Base-by-base conservation (phyloP, 2,113 vertebrate species). In the Engraulis encrasicolus region DNA sequence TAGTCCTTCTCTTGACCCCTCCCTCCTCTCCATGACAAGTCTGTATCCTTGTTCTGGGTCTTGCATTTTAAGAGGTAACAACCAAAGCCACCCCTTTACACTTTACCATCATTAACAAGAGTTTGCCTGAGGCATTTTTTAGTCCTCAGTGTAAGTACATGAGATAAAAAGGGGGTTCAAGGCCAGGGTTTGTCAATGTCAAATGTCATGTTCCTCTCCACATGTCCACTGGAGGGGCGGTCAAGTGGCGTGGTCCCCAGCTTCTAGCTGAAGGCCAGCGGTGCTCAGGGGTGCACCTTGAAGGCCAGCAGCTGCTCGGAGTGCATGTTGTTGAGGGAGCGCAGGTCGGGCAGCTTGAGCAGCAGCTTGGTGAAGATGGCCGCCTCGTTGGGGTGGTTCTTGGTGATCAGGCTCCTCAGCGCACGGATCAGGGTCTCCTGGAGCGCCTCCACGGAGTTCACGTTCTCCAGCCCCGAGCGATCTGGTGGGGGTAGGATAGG, bases 261-360 rank as follows among this genome's bases (percentile, higher is more conserved):
- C 85, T 82, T 6, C 20, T 5, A 66, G 23, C 6, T 14, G 58
- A n/a, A n/a, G n/a, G n/a, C n/a, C n/a, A n/a, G n/a, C n/a, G n/a
- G n/a, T n/a, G 87, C 92, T 96, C 95, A 99, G 2, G 97, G 97
- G 91, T 99, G 96, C 92, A 99, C 97, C 95, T 98, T 98, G 90
- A 99, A 99, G 93, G 97, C 97, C 94, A 99, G 92, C 89, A 99
- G 96, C 94, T 98, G 96, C 94, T 99, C 97, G 3, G 98, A 99
- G 95, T 99, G 98, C 97, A 99, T 96, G 93, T 98, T 99, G 94
- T 99, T 99, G 92, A 99, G 97, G 85, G 98, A 97, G 89, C 97
- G 97, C 91, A 99, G 96, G 92, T 99, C 98, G 0, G 98, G 97
- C 91, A 99, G 94, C 84, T 98, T 99, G 81, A 99, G 94, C 91